These are phyloP conservation scores for Zonotrichia leucophrys DNA, from an alignment of 2,113 vertebrate species.

Conservation along the genomic window DNA sequence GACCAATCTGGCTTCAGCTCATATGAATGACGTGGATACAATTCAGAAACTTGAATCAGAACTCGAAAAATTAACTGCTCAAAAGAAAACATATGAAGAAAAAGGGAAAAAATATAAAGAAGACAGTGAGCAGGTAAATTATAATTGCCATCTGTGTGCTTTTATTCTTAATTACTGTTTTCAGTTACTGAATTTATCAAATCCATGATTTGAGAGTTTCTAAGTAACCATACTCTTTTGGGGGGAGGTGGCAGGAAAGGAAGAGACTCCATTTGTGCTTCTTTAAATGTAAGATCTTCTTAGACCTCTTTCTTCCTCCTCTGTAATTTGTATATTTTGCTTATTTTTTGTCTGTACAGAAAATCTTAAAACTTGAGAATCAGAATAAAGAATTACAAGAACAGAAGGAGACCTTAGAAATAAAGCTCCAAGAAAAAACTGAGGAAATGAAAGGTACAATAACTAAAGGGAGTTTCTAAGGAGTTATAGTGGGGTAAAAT, in stretches of 20 bases:
- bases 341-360: conserved; percentile 47
- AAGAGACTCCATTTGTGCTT: not conserved
- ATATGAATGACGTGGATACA: conserved; percentile 75
- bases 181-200: not conserved
- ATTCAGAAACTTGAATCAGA: conserved; percentile 85
- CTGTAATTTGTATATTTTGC: not conserved
- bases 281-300: not conserved
- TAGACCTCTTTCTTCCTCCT: not conserved
- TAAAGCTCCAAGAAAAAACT: conserved; percentile 74
- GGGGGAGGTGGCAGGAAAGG: not conserved
- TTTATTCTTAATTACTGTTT: not conserved
- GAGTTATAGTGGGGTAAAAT: not conserved
- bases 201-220: not conserved
- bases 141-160: not conserved
- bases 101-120: conserved; percentile 79
- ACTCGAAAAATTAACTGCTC: conserved; percentile 78
- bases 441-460: conserved; percentile 84
- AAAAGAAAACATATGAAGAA: conserved; percentile 78
- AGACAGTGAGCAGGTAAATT: conserved; percentile 77
- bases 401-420: conserved; percentile 79
- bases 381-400: conserved; percentile 73
- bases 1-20: conserved; percentile 79
- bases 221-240: not conserved
- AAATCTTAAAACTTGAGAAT: conserved; percentile 77
- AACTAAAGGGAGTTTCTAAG: not conserved